Evolutionary conservation across 2,113 vertebrate species (phyloP).

Genomic region (Nothoprocta pentlandii): DNA sequence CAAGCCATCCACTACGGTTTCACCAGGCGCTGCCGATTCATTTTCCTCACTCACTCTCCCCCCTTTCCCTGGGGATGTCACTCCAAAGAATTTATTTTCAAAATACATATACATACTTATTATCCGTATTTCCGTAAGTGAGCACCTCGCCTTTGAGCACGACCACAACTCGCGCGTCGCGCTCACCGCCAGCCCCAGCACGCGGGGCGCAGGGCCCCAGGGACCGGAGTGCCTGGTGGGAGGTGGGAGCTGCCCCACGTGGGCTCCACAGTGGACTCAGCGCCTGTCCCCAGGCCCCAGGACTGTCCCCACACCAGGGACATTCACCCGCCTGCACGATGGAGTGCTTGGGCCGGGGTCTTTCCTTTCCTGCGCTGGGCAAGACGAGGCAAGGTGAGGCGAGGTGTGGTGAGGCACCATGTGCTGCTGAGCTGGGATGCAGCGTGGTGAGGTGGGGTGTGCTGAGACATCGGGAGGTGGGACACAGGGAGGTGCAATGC

Average conservation of each 20-base stretch:
- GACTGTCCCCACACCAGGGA: too few species aligned
- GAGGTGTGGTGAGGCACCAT: too few species aligned
- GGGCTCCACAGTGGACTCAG: too few species aligned
- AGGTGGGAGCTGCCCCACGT: too few species aligned
- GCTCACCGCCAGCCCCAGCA: constrained; percentile 45
- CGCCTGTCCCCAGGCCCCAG: too few species aligned
- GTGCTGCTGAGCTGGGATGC: too few species aligned
- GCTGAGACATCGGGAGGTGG: too few species aligned
- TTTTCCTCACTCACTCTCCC: neutral
- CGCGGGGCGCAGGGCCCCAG: neutral
- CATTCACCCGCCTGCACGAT: neutral
- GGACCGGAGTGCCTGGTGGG: too few species aligned
- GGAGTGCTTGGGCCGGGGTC: neutral
- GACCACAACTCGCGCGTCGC: constrained; percentile 31
- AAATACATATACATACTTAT: neutral
- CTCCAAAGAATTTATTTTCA: neutral
- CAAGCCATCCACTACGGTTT: neutral
- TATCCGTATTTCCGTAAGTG: constrained; percentile 27
- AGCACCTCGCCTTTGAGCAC: constrained; percentile 7
- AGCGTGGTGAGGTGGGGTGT: too few species aligned
- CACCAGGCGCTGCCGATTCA: neutral
- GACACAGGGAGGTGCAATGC: too few species aligned
- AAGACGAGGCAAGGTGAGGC: too few species aligned
- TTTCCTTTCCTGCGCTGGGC: neutral
- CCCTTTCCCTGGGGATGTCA: neutral